Percentiles rank a stretch among this genome's conserved stretches.
phyloP scores from a whole-genome alignment of 2,113 vertebrate genomes.

The Acanthochromis polyacanthus region DNA sequence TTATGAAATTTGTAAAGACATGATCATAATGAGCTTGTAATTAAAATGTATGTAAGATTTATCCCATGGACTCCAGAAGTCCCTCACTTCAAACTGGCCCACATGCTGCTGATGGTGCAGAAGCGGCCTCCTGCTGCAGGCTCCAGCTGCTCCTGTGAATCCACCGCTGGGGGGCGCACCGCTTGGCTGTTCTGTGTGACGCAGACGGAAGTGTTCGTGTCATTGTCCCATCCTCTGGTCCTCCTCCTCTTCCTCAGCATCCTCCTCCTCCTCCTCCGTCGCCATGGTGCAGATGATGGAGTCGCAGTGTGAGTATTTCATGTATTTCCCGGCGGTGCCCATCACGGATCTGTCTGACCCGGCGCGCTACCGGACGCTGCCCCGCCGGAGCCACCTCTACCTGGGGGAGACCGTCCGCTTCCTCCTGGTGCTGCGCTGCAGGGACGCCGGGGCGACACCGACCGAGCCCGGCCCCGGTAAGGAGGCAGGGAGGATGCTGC shows the following conservation, averaged over 20 bases:
- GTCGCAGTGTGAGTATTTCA: conserved; percentile 95
- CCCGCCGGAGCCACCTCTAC: conserved; percentile 92
- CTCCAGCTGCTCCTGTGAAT: too few relatives aligned
- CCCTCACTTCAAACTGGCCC: too few relatives aligned
- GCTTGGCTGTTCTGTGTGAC: neutral
- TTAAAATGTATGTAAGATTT: too few relatives aligned
- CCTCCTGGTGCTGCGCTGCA: conserved; percentile 91
- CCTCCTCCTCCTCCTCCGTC: conserved; percentile 66
- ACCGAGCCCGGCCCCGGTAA: conserved; percentile 79
- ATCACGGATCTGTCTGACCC: conserved; percentile 91
- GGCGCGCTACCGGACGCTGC: conserved; percentile 90
- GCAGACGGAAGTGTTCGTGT: neutral
- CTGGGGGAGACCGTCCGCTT: conserved; percentile 94
- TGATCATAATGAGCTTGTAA: too few relatives aligned
- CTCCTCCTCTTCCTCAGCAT: conserved; percentile 38
- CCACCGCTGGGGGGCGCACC: too few relatives aligned
- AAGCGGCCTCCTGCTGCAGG: too few relatives aligned
- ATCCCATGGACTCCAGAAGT: too few relatives aligned
- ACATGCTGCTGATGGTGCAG: too few relatives aligned
- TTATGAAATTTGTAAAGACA: too few relatives aligned
- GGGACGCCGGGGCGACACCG: conserved; percentile 76
- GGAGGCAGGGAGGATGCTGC: neutral
- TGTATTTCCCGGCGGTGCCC: conserved; percentile 95
- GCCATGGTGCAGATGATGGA: conserved; percentile 89
- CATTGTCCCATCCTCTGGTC: conserved; percentile 22